Base-by-base conservation (phyloP, 2,888 invertebrate species). In the Melanostoma mellinum region DNA sequence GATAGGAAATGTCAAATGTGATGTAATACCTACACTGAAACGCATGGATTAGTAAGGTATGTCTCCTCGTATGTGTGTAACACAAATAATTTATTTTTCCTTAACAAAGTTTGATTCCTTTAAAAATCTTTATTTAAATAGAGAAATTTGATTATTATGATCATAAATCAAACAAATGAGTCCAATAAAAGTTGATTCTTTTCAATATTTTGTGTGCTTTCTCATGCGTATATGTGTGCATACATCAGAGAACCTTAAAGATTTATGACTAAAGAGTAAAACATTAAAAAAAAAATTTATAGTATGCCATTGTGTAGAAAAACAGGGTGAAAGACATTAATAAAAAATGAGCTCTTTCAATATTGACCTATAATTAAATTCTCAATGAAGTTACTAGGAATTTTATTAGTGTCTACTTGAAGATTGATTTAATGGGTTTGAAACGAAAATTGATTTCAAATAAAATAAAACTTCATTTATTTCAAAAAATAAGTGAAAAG, bases 1-100 rank as follows among this genome's bases (percentile, higher is more conserved):
- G 78, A 78, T 82, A 68, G 55, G 78, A 73, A 78, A 82, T 78
- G 82, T 78, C 82, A 82, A 82, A 78, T 69, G 69, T 82, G 78
- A 78, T 69, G 82, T 82, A 74, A 82, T 53, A 38, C 30, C 35
- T 33, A 38, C n/a, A 20, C 55, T 35, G 8, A 42, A 35, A 30
- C 38, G 32, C n/a, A 58, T 38, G 30, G n/a, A 56, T 46, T 68
- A 20, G 20, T 20, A 1, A 20, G 20, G 20, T 20, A 20, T 20
- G 20, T 20, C 20, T 20, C 1, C 20, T 20, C 20, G 20, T 20
- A 0, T 20, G 20, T 20, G 20, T 20, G 20, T 10, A 6, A 38
- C 46, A 46, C 42, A 53, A 10, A 20, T 20, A 20, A 20, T 20
- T 20, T 20, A 20, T 20, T 20, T 20, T 20, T 20, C 1, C 20